A percentile compares a stretch with the other conserved stretches of the same genome.
Conservation (phyloP, 2,888 invertebrate genomes). For the Bimastos eiseni region DNA sequence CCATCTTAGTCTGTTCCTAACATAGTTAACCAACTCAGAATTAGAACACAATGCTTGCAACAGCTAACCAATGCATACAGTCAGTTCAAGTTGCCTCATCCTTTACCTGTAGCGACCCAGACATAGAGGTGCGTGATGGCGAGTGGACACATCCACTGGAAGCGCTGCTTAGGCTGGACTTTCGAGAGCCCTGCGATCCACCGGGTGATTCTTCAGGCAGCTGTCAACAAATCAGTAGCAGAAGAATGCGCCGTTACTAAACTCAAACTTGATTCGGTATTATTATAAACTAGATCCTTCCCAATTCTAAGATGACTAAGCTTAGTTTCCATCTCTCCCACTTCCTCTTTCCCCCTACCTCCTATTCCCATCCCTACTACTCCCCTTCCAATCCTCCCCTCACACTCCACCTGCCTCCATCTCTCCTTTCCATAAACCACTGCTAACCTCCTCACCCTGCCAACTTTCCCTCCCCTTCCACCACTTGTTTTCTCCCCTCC, state of each 20-base stretch:
- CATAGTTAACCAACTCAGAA: background rate
- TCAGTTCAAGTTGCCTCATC: background rate
- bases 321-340: no score
- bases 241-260: background rate
- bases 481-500: no score
- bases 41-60: background rate
- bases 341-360: no score
- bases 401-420: no score
- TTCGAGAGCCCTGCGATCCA: slow-evolving; percentile 14
- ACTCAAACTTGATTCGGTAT: background rate
- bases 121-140: background rate
- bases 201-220: background rate
- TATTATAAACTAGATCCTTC: no score
- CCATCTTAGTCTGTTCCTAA: background rate
- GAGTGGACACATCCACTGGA: background rate
- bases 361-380: no score
- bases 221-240: background rate
- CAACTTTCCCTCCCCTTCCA: no score
- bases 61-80: background rate
- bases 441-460: no score
- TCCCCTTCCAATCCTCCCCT: no score
- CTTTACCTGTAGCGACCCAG: background rate
- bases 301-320: no score
- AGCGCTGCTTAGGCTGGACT: slow-evolving; percentile 8
- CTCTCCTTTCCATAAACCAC: no score